Evolutionary conservation across 2,888 invertebrate genomes (phyloP).

Genomic region (Cerastoderma edule): DNA sequence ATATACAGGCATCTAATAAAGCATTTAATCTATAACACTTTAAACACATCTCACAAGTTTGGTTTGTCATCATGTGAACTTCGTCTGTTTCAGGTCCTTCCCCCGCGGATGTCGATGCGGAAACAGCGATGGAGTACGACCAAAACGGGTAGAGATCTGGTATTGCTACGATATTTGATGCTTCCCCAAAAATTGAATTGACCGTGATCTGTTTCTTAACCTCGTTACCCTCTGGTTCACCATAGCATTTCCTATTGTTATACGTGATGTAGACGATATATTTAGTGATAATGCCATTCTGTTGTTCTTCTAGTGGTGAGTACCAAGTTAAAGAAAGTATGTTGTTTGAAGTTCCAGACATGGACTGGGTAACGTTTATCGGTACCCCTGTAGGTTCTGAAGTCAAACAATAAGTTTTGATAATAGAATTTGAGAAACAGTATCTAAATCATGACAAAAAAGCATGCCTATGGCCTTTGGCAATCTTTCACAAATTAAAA

Average conservation of each 20-base stretch:
- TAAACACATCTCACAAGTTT: slow-evolving; percentile 3
- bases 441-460: too few species aligned
- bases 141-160: neutral
- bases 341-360: neutral
- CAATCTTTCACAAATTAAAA: too few species aligned
- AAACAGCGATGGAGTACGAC: neutral
- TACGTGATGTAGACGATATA: neutral
- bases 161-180: too few species aligned
- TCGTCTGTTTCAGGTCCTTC: neutral
- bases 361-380: neutral
- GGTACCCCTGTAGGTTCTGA: neutral
- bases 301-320: neutral
- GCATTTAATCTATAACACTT: too few species aligned
- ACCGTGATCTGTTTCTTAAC: too few species aligned
- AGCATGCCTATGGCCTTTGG: too few species aligned
- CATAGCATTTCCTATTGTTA: neutral
- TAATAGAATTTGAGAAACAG: too few species aligned
- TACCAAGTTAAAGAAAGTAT: neutral
- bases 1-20: too few species aligned
- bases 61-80: neutral
- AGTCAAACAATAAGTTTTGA: too few species aligned
- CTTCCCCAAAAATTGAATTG: too few species aligned
- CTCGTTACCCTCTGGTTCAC: neutral
- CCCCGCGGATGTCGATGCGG: slow-evolving; percentile 9
- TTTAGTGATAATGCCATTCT: slow-evolving; percentile 1